These are phyloP conservation scores for Aspiorhynchus laticeps DNA, from an alignment of 2,113 vertebrate genomes.

Conservation along the genomic window DNA sequence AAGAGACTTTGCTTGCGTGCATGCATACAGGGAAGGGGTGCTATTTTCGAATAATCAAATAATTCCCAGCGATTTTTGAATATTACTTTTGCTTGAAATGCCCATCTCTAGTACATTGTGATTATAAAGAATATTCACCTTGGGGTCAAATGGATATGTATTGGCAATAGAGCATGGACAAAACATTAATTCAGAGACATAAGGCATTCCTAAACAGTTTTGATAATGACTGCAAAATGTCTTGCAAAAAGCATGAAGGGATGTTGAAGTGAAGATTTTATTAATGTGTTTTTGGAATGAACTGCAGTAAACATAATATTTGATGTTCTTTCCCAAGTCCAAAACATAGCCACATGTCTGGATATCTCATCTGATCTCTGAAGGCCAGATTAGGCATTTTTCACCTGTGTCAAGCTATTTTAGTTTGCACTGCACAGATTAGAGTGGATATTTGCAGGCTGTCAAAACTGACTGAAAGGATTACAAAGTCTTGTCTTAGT, in stretches of 20 bases:
- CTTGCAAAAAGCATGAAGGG: not conserved
- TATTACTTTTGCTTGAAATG: too few relatives aligned
- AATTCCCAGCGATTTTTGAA: too few relatives aligned
- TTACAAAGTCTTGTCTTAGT: conserved; percentile 39
- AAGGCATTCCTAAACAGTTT: too few relatives aligned
- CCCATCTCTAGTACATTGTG: too few relatives aligned
- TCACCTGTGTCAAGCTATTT: conserved; percentile 37
- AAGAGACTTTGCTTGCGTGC: too few relatives aligned
- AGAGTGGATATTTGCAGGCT: conserved; percentile 24
- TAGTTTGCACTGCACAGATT: conserved; percentile 24
- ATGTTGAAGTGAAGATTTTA: not conserved
- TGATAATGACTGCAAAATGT: not conserved
- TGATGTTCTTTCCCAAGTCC: not conserved
- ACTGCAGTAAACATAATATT: not conserved
- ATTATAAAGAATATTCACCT: too few relatives aligned
- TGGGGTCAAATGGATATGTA: not conserved
- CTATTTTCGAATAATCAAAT: too few relatives aligned
- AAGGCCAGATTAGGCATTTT: conserved; percentile 32
- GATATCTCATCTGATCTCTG: conserved; percentile 62
- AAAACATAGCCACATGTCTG: conserved; percentile 32
- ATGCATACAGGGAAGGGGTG: too few relatives aligned
- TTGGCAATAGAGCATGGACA: not conserved
- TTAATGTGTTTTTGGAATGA: not conserved
- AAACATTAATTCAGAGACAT: too few relatives aligned
- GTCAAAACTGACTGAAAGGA: conserved; percentile 33